Conservation (phyloP, 2,888 invertebrate genomes). For the Carterocephalus palaemon region DNA sequence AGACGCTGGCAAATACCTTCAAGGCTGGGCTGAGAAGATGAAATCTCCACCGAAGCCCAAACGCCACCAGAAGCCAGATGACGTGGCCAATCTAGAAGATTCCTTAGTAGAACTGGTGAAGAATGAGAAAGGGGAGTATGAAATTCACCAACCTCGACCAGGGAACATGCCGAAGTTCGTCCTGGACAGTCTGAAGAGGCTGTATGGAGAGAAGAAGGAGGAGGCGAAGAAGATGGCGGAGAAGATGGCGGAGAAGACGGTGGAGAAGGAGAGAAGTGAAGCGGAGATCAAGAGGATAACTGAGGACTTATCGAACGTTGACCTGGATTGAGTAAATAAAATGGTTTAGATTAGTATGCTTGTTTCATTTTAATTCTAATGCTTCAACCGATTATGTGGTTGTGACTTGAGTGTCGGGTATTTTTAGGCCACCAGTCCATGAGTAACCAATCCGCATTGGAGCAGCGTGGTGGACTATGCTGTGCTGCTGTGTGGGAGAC, state of each 20-base stretch:
- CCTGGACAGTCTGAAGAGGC: constrained; percentile 48
- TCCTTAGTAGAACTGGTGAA: constrained; percentile 63
- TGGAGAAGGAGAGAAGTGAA: constrained; percentile 45
- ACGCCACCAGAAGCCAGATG: constrained; percentile 41
- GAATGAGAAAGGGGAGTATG: constrained; percentile 62
- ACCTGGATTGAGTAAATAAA: constrained; percentile 57
- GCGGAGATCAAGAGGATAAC: constrained; percentile 74
- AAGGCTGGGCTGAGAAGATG: constrained; percentile 81
- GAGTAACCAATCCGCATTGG: too few relatives aligned
- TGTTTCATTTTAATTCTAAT: not conserved
- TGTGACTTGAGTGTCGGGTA: too few relatives aligned
- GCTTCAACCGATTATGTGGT: too few relatives aligned
- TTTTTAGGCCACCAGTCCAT: too few relatives aligned
- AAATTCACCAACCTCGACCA: constrained; percentile 65
- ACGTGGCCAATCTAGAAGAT: constrained; percentile 62
- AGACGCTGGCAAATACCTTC: constrained; percentile 77
- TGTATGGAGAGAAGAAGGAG: constrained; percentile 61
- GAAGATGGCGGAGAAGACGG: constrained; percentile 44
- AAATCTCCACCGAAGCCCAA: constrained; percentile 46
- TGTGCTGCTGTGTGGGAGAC: too few relatives aligned
- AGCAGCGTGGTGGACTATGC: too few relatives aligned
- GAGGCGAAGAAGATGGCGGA: constrained; percentile 46
- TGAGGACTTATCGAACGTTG: constrained; percentile 79
- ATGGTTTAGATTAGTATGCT: constrained; percentile 12
- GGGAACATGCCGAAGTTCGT: constrained; percentile 60